Evolutionary conservation across 2,113 vertebrate species (phyloP), one percentile per base, ranked within the genome.

Genomic region (Halcyon malimbica): DNA sequence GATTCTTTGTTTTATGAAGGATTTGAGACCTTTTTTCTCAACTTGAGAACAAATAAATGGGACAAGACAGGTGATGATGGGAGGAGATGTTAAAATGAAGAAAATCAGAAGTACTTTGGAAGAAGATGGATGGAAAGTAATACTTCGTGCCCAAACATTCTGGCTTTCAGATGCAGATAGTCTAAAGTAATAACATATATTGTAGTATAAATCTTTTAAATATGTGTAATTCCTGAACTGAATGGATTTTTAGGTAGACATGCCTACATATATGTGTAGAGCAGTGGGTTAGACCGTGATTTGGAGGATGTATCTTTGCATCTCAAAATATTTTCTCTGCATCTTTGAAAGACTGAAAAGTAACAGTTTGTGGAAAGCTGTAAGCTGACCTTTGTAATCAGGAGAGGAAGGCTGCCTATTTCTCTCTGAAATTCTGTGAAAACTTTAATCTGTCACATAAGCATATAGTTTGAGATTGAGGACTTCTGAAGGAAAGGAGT

Each of bases 251-350:
- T 93, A 41, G 29, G 2, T 50, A 24, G 63, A 16, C 35, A 33
- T 93, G 92, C 57, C n/a, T 75, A 65, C 11, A 44, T 44, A 46
- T 14, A 33, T 26, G 26, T 75, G 48, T 16, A 69, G 37, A 65
- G 13, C 24, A 42, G 46, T 54, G 65, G 21, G 37, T 69, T 81
- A 70, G 65, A 53, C 26, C 60, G 29, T 53, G 44, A 39, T 80
- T 65, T 91, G 41, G 54, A 64, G 14, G 25, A 31, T 54, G 11
- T 83, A 51, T 96, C 42, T 87, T 82, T 85, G 42, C 35, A 39
- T 78, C 59, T 96, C 76, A 94, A 84, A 91, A 26, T 78, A 81
- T 84, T 94, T 96, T 92, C 51, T 83, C 46, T 89, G 6, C 19
- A 12, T 93, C 46, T 62, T 78, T 85, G 78, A 82, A 81, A 96